A percentile compares a stretch with the other conserved stretches of the same genome.
Conservation (phyloP, 2,113 vertebrate species). For the Ia io region DNA sequence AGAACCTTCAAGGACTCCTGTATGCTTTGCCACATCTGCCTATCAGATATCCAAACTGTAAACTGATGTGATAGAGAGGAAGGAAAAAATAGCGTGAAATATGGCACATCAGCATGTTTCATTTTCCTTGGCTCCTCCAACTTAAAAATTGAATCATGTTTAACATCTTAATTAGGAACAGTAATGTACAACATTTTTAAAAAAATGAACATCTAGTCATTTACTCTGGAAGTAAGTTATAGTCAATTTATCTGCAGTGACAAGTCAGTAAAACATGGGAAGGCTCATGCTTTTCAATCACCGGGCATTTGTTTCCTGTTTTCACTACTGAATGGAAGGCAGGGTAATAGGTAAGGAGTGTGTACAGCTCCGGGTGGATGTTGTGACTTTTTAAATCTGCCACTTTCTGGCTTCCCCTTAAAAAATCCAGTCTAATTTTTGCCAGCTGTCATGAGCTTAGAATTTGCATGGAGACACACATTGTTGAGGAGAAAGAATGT, state of each 20-base stretch:
- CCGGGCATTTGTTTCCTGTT: conserved; percentile 72
- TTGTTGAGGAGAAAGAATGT: background rate
- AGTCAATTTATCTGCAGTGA: conserved; percentile 79
- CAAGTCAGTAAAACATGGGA: conserved; percentile 82
- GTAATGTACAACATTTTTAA: conserved; percentile 74
- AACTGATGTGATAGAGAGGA: conserved; percentile 38
- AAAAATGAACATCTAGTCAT: conserved; percentile 80
- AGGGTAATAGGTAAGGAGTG: conserved; percentile 58
- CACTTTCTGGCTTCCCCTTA: background rate
- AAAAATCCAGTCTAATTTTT: background rate
- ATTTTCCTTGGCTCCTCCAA: conserved; percentile 62
- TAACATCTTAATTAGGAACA: conserved; percentile 81
- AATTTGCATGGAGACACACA: accelerated
- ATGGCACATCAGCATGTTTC: conserved; percentile 59
- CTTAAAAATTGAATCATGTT: conserved; percentile 80
- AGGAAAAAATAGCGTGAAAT: conserved; percentile 45
- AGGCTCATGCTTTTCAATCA: conserved; percentile 73
- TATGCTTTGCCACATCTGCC: background rate
- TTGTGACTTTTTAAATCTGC: background rate
- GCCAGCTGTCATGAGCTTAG: background rate
- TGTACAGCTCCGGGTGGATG: background rate
- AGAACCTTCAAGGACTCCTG: background rate
- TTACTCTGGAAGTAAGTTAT: conserved; percentile 84
- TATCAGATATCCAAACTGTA: conserved; percentile 64
- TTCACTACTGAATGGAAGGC: conserved; percentile 12